Percentiles rank a stretch among this genome's conserved stretches.
phyloP scores from a whole-genome alignment of 2,797 vertebrate species.

The Mionectes olivaceus region DNA sequence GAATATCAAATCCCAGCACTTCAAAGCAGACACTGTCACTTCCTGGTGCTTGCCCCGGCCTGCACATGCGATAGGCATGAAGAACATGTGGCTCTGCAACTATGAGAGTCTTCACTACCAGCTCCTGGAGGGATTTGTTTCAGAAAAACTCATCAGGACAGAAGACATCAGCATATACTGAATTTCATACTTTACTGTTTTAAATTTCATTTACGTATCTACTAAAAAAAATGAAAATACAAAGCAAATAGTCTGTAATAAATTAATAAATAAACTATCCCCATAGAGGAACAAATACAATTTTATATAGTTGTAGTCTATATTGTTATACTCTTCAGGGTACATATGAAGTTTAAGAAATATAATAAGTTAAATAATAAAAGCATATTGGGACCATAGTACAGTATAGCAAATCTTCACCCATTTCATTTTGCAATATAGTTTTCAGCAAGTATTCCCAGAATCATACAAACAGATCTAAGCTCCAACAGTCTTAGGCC shows the following conservation, averaged over 20 bases:
- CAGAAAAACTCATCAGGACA: conserved; percentile 19
- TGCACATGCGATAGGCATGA: conserved; percentile 97
- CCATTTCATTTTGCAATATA: not conserved
- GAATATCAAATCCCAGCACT: conserved; percentile 96
- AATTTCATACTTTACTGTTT: not conserved
- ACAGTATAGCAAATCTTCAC: not conserved
- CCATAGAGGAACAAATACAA: not conserved
- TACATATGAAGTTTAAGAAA: not conserved
- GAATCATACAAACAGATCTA: not conserved
- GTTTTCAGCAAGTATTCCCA: not conserved
- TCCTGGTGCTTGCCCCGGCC: conserved; percentile 94
- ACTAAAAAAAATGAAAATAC: not conserved
- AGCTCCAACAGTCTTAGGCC: not conserved
- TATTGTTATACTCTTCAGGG: not conserved
- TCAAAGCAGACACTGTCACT: conserved; percentile 99
- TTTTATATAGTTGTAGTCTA: not conserved
- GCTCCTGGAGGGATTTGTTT: conserved; percentile 80
- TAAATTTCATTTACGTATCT: not conserved
- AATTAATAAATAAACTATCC: not conserved
- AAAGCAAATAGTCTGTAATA: not conserved
- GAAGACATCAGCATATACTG: not conserved
- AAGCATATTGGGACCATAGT: not conserved
- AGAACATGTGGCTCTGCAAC: conserved; percentile 96
- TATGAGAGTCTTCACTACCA: conserved; percentile 97
- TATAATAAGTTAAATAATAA: not conserved